A percentile compares a stretch with the other conserved stretches of the same genome.
Conservation (phyloP, 2,113 vertebrate genomes). For the Hippocampus mohnikei region DNA sequence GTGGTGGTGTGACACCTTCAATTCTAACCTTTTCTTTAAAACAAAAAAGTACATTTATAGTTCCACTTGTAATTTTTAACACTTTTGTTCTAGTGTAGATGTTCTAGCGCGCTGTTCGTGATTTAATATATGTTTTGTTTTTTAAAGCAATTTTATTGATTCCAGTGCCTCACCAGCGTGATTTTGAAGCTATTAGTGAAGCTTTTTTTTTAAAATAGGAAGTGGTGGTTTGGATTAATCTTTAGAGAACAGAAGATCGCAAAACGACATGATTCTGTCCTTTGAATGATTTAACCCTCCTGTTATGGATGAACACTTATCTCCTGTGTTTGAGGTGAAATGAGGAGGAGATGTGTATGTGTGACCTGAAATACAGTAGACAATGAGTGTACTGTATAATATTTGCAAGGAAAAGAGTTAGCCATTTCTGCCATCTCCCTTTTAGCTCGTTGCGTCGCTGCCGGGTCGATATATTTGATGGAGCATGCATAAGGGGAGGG, state of each 20-base stretch:
- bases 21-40: slow-evolving; percentile 50
- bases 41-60: not conserved
- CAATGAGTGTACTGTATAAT: not conserved
- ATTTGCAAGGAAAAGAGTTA: not conserved
- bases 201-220: slow-evolving; percentile 32
- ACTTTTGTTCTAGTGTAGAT: slow-evolving; percentile 53
- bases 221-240: slow-evolving; percentile 54
- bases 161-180: slow-evolving; percentile 57
- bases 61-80: slow-evolving; percentile 67
- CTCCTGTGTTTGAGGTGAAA: not conserved
- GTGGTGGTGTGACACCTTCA: slow-evolving; percentile 64
- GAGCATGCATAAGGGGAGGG: not conserved
- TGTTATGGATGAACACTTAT: slow-evolving; percentile 1
- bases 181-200: slow-evolving; percentile 60
- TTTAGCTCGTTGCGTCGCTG: not conserved
- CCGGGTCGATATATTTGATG: not conserved
- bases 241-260: slow-evolving; percentile 61
- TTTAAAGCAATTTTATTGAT: slow-evolving; percentile 49
- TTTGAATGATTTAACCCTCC: slow-evolving; percentile 2
- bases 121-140: slow-evolving; percentile 51
- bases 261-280: slow-evolving; percentile 40
- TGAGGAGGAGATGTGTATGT: not conserved
- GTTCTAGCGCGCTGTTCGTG: slow-evolving; percentile 57
- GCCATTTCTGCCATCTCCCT: not conserved
- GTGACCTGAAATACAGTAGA: not conserved